phyloP scores from a whole-genome alignment of 2,113 vertebrate species.

The Platichthys stellatus region DNA sequence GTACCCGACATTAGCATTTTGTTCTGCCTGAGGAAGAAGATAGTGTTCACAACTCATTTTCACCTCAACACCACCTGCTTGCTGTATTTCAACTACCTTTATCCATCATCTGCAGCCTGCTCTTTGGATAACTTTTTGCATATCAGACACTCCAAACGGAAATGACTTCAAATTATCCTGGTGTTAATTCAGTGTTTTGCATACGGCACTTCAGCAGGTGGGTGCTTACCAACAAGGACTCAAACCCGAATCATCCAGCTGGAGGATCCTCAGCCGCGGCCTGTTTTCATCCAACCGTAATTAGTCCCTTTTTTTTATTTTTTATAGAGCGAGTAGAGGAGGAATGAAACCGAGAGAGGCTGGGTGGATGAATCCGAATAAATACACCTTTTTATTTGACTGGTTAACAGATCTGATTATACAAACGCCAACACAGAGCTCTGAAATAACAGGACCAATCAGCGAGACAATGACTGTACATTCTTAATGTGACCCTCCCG shows the following conservation, averaged over 20 bases:
- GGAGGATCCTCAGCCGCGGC: background rate
- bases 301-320: background rate
- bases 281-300: background rate
- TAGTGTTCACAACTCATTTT: background rate
- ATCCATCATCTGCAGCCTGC: background rate
- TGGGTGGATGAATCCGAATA: constrained; percentile 76
- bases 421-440: constrained; percentile 97
- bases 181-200: background rate
- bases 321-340: background rate
- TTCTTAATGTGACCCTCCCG: constrained; percentile 89
- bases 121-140: background rate
- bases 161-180: background rate
- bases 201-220: background rate
- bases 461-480: constrained; percentile 98
- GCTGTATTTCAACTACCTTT: too few relatives aligned
- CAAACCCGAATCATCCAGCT: background rate
- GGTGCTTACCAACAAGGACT: background rate
- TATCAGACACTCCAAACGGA: background rate
- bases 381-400: constrained; percentile 92
- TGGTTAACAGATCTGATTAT: constrained; percentile 96
- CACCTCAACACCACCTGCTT: background rate
- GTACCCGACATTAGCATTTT: background rate
- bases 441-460: constrained; percentile 97
- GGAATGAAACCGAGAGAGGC: constrained; percentile 7
- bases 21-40: background rate